A percentile compares a stretch with the other conserved stretches of the same genome.
These are phyloP conservation scores for Xylota segnis DNA, from an alignment of 2,888 invertebrate species.

Conservation along the genomic window DNA sequence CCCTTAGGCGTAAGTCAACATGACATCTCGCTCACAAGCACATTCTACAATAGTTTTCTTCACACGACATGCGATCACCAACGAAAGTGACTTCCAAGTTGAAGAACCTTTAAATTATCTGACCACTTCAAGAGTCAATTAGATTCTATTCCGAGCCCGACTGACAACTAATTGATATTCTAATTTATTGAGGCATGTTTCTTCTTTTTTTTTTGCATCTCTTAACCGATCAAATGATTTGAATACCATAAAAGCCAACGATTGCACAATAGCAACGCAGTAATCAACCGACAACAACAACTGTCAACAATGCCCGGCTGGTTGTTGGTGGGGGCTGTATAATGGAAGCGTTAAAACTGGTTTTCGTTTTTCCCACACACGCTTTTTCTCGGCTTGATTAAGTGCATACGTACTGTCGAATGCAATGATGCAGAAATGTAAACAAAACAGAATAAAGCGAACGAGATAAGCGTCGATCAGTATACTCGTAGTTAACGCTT, in stretches of 20 bases:
- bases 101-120: slow-evolving; percentile 43
- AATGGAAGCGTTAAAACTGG: slow-evolving; percentile 32
- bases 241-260: slow-evolving; percentile 34
- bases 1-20: too few species aligned
- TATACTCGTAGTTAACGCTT: slow-evolving; percentile 49
- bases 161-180: slow-evolving; percentile 43
- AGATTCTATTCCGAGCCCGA: slow-evolving; percentile 4
- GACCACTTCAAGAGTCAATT: slow-evolving; percentile 7
- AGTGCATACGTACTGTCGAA: neutral
- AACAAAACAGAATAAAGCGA: slow-evolving; percentile 48
- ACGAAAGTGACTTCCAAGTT: slow-evolving; percentile 30
- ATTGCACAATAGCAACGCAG: slow-evolving; percentile 49
- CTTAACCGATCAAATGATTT: slow-evolving; percentile 46
- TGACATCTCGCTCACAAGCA: too few species aligned
- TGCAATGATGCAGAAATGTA: slow-evolving; percentile 59
- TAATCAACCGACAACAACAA: slow-evolving; percentile 17
- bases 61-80: neutral
- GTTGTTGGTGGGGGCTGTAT: slow-evolving; percentile 5
- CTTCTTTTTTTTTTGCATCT: slow-evolving; percentile 41
- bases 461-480: slow-evolving; percentile 8
- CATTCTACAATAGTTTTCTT: too few species aligned
- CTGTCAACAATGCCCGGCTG: neutral
- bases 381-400: slow-evolving; percentile 33
- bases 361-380: slow-evolving; percentile 61
- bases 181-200: slow-evolving; percentile 24